phyloP scores from a whole-genome alignment of 1,140 invertebrate genomes.

The Drosophila jambulina region DNA sequence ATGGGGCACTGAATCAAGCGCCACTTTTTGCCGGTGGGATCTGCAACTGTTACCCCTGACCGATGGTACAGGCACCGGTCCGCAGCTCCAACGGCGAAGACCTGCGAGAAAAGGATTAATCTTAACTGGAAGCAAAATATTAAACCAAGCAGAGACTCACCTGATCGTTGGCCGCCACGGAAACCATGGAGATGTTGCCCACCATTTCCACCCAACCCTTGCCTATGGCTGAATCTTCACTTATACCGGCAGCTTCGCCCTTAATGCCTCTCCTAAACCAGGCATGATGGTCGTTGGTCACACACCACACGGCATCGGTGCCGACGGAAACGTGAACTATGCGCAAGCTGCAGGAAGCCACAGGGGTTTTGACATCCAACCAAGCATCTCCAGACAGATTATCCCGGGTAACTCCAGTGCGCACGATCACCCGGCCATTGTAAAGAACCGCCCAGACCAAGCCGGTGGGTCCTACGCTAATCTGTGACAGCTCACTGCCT shows the following conservation, averaged over 20 bases:
- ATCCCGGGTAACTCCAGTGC: slow-evolving; percentile 91
- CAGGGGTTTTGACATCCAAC: slow-evolving; percentile 92
- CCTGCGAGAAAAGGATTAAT: slow-evolving; percentile 59
- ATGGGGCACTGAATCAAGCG: slow-evolving; percentile 90
- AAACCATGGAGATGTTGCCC: slow-evolving; percentile 92
- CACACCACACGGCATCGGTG: slow-evolving; percentile 93
- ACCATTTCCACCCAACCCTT: slow-evolving; percentile 94
- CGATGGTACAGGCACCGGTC: slow-evolving; percentile 92
- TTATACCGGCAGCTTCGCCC: slow-evolving; percentile 89
- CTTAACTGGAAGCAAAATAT: slow-evolving; percentile 85
- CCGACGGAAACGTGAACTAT: slow-evolving; percentile 93
- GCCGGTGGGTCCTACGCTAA: slow-evolving; percentile 93
- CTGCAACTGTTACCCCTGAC: slow-evolving; percentile 90
- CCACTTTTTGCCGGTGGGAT: slow-evolving; percentile 95
- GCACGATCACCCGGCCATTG: slow-evolving; percentile 92
- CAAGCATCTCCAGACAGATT: slow-evolving; percentile 91
- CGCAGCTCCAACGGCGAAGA: slow-evolving; percentile 88
- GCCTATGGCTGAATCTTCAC: slow-evolving; percentile 90
- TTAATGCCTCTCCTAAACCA: slow-evolving; percentile 95
- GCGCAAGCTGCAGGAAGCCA: slow-evolving; percentile 86
- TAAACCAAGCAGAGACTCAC: slow-evolving; percentile 85
- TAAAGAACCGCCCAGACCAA: slow-evolving; percentile 94
- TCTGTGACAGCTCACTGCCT: slow-evolving; percentile 92
- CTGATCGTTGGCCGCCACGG: slow-evolving; percentile 95
- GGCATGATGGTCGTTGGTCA: slow-evolving; percentile 93